Conservation (phyloP, 2,888 invertebrate genomes). For the Pemphredon lugubris region DNA sequence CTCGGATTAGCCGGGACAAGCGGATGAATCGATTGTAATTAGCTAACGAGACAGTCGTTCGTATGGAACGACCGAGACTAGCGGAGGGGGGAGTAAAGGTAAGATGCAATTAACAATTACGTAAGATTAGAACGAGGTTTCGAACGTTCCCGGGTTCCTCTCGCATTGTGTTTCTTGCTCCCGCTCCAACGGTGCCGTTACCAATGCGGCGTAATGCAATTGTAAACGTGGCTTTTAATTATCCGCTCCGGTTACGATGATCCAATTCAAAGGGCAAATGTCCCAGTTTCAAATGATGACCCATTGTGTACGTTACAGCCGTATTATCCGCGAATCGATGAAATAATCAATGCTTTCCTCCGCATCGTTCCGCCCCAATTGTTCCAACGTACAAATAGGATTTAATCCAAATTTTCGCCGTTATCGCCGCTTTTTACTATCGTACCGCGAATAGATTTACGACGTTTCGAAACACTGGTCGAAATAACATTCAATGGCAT, state of each 20-base stretch:
- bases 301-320: constrained; percentile 10
- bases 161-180: neutral
- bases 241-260: constrained; percentile 34
- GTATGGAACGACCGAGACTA: constrained; percentile 10
- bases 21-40: constrained; percentile 20
- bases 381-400: constrained; percentile 6
- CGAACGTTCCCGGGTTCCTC: constrained; percentile 1
- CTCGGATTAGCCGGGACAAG: constrained; percentile 1
- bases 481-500: constrained; percentile 32
- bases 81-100: neutral
- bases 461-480: constrained; percentile 25
- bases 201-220: constrained; percentile 50
- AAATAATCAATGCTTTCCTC: constrained; percentile 26
- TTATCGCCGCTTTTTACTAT: constrained; percentile 12
- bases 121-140: constrained; percentile 15
- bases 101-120: constrained; percentile 21
- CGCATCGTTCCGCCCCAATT: constrained; percentile 8
- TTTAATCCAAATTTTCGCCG: constrained; percentile 23
- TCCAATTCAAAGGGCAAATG: constrained; percentile 28
- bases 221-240: constrained; percentile 61
- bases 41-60: constrained; percentile 29
- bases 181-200: neutral
- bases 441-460: constrained; percentile 20
- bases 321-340: constrained; percentile 32
- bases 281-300: constrained; percentile 21